These are phyloP conservation scores for Anoplolepis gracilipes DNA, from an alignment of 1,140 invertebrate genomes.

Conservation along the genomic window DNA sequence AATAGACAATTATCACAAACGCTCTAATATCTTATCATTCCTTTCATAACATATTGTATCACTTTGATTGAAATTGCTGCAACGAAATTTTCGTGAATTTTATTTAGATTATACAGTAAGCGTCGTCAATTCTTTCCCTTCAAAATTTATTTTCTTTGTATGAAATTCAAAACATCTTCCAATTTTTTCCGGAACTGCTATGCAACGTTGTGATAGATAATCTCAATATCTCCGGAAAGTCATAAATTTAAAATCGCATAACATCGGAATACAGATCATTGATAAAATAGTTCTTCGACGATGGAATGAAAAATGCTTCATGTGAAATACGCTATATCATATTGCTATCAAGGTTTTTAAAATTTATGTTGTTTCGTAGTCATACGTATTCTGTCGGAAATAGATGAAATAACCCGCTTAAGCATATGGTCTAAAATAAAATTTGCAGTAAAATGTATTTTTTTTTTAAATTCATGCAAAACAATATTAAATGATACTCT, in stretches of 20 bases:
- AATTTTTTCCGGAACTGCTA: not conserved
- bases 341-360: not conserved
- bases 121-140: not conserved
- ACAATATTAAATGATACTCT: not conserved
- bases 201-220: constrained; percentile 35
- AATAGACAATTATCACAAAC: not conserved
- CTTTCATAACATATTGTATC: not conserved
- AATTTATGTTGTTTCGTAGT: not conserved
- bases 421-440: not conserved
- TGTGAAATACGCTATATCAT: not conserved
- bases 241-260: constrained; percentile 11
- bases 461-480: not conserved
- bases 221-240: constrained; percentile 5
- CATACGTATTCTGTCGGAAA: not conserved
- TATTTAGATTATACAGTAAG: not conserved
- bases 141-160: constrained; percentile 1
- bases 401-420: not conserved
- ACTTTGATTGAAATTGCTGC: not conserved
- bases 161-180: constrained; percentile 22
- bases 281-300: constrained; percentile 8
- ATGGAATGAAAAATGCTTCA: not conserved
- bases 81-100: not conserved
- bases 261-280: constrained; percentile 11
- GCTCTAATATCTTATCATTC: not conserved
- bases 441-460: not conserved